Evolutionary conservation across 2,888 invertebrate genomes (phyloP).

Genomic region (Hirudinaria manillensis): DNA sequence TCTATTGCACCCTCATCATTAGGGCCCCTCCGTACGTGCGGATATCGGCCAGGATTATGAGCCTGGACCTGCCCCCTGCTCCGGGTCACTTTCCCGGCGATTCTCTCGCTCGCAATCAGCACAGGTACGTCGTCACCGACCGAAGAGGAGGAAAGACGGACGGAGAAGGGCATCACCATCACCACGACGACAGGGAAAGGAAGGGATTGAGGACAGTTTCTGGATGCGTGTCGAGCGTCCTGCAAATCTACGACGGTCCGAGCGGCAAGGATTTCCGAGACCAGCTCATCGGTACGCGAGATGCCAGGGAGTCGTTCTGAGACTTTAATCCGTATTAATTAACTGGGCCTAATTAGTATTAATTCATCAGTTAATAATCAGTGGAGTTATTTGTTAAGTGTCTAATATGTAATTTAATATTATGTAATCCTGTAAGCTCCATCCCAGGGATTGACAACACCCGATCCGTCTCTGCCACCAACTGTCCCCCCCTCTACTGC

Average conservation of each 20-base stretch:
- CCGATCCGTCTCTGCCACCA: too few species aligned
- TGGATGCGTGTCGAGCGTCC: background rate
- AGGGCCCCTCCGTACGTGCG: conserved; percentile 11
- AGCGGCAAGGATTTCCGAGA: conserved; percentile 1
- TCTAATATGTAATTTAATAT: too few species aligned
- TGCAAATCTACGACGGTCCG: conserved; percentile 26
- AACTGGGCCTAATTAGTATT: too few species aligned
- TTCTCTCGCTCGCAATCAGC: background rate
- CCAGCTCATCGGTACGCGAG: conserved; percentile 17
- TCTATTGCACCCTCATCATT: conserved; percentile 7
- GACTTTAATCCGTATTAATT: too few species aligned
- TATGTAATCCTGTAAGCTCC: too few species aligned
- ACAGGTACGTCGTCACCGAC: background rate
- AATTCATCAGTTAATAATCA: too few species aligned
- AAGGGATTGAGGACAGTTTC: background rate
- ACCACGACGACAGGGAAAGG: background rate
- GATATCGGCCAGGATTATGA: background rate
- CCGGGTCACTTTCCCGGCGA: background rate
- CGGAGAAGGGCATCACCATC: background rate
- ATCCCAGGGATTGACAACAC: too few species aligned
- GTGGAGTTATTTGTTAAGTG: too few species aligned
- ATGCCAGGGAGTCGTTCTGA: background rate
- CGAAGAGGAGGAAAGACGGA: background rate
- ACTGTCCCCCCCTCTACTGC: too few species aligned
- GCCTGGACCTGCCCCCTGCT: conserved; percentile 10